These are phyloP conservation scores for Thaleichthys pacificus DNA, from an alignment of 2,797 vertebrate genomes.

Conservation along the genomic window DNA sequence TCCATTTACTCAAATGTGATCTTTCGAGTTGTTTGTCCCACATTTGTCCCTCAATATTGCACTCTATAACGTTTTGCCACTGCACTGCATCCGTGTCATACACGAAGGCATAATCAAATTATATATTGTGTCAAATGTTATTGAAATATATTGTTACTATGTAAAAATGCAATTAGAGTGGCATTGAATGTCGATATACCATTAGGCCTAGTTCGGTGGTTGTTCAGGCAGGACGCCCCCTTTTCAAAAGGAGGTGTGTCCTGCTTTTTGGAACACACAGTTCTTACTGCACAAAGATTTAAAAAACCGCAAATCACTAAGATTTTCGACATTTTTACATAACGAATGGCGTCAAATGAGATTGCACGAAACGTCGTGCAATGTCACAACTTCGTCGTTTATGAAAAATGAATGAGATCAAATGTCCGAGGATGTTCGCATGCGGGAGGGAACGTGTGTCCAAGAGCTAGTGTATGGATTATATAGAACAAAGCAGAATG, in stretches of 20 bases:
- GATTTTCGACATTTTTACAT: neutral
- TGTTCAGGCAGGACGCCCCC: neutral
- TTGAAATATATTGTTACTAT: neutral
- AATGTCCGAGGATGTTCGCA: neutral
- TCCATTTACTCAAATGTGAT: neutral
- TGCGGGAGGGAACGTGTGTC: neutral
- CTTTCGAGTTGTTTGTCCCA: neutral
- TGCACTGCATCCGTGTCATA: no score
- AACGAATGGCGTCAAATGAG: neutral
- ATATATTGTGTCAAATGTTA: neutral
- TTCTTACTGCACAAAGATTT: slow-evolving; percentile 34
- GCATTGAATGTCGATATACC: neutral
- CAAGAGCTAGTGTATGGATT: neutral
- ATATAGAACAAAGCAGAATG: neutral
- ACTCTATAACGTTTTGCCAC: neutral
- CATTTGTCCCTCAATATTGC: neutral
- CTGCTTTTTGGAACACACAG: slow-evolving; percentile 52
- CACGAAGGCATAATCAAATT: no score
- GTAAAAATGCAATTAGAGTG: neutral
- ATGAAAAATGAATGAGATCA: neutral
- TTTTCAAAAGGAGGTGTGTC: slow-evolving; percentile 48
- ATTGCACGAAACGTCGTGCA: neutral
- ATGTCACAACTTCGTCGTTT: neutral
- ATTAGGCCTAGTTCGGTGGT: neutral
- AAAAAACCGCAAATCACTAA: slow-evolving; percentile 22